Base-by-base conservation (phyloP, 2,113 vertebrate genomes). In the Dinomys branickii region DNA sequence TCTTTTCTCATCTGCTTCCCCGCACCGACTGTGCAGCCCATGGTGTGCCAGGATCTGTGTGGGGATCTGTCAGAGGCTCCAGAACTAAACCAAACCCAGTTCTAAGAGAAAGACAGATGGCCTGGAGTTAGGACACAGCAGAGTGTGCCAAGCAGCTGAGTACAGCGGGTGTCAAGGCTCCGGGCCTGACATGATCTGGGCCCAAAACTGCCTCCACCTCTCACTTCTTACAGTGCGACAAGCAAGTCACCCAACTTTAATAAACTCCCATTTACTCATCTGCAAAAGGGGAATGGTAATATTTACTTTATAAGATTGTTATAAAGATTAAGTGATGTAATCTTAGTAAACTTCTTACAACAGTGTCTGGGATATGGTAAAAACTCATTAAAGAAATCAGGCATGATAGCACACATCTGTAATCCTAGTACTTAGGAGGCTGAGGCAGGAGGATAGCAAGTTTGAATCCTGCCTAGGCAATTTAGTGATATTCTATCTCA, bases 271-370 rank as follows among this genome's bases (percentile, higher is more conserved):
- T 71, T 71, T 96, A 52, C 47, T 97, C 80, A 26, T 84, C 94
- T 97, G 56, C 58, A 77, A 90, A 96, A 63, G 69, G 67, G 89
- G 35, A 10, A 82, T 69, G 86, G 59, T 71, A 80, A 73, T 28
- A 52, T 52, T 84, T 73, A 58, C 38, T n/a, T 80, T 89, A 33
- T 56, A 85, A 80, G 38, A 78, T 54, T 84, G 80, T 38, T 41
- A 75, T 44, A 26, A 75, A 73, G 38, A 77, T 28, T 73, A 82
- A 91, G 12, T 95, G 73, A 96, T 41, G 56, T 86, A 84, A 86
- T 95, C 80, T 86, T 92, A 91, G 88, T 85, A 73, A 96, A 86
- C 56, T 94, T 77, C 58, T 92, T 96, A 90, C 59, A 91, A 86
- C 59, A 78, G 50, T 63, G 65, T 14, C 81, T 71, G 58, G 26